Conservation (phyloP, 1,140 invertebrate species). For the Orius laevigatus region DNA sequence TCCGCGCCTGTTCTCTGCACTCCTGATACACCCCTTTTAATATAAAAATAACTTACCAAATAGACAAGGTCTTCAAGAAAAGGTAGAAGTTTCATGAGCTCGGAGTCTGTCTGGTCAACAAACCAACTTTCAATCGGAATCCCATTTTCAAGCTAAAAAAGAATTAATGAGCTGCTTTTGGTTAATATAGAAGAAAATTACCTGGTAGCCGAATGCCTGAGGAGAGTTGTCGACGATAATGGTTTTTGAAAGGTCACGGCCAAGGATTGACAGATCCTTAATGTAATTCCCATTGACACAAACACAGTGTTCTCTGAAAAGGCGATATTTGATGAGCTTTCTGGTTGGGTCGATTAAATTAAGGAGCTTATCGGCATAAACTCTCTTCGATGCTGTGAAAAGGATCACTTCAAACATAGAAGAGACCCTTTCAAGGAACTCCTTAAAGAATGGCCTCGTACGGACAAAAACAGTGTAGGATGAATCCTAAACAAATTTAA, state of each 20-base stretch:
- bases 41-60: constrained; percentile 35
- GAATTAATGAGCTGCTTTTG: constrained; percentile 11
- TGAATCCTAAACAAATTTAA: constrained; percentile 55
- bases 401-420: constrained; percentile 86
- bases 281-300: constrained; percentile 94
- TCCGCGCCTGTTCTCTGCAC: not conserved
- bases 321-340: constrained; percentile 71
- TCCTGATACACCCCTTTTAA: constrained; percentile 1
- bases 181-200: constrained; percentile 24
- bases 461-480: constrained; percentile 46
- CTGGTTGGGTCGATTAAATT: constrained; percentile 82
- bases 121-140: constrained; percentile 98
- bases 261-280: constrained; percentile 86
- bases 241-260: constrained; percentile 79
- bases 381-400: constrained; percentile 89
- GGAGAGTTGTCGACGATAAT: constrained; percentile 88
- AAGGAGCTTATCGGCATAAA: constrained; percentile 88
- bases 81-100: constrained; percentile 82
- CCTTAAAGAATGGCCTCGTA: constrained; percentile 76
- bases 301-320: constrained; percentile 91
- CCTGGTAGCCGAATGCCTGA: constrained; percentile 81
- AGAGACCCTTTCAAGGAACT: constrained; percentile 83
- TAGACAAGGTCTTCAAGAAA: constrained; percentile 78
- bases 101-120: constrained; percentile 73
- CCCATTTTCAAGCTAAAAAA: constrained; percentile 79